Conservation (phyloP, 2,797 vertebrate genomes). For the Acanthurus lineatus region DNA sequence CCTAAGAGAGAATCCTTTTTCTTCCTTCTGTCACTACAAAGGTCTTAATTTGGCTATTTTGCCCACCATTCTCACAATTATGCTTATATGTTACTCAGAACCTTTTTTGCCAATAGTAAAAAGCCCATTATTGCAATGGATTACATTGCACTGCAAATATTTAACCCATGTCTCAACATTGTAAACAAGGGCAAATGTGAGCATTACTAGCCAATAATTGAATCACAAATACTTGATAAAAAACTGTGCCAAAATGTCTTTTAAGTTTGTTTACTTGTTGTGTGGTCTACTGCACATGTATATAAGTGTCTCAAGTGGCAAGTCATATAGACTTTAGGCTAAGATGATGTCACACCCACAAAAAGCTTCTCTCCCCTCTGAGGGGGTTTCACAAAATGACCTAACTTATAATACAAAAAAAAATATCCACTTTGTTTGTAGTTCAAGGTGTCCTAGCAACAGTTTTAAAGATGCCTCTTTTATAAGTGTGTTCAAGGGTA, state of each 20-base stretch:
- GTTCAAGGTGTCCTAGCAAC: not conserved
- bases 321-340: not conserved
- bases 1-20: not conserved
- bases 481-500: not conserved
- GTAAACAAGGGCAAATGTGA: not conserved
- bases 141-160: constrained; percentile 1
- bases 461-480: not conserved
- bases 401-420: not conserved
- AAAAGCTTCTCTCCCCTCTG: not conserved
- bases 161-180: not conserved
- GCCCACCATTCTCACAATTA: constrained; percentile 4
- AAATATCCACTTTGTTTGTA: not conserved
- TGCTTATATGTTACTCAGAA: not conserved
- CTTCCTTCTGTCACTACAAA: not conserved
- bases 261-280: not conserved
- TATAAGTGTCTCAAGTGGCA: not conserved
- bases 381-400: not conserved
- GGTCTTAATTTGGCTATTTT: constrained; percentile 18
- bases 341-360: not conserved
- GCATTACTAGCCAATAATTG: not conserved
- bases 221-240: not conserved
- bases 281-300: not conserved
- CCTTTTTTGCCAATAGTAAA: not conserved
- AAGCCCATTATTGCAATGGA: not conserved
- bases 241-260: not conserved